phyloP scores from a whole-genome alignment of 2,113 vertebrate genomes.

The Mustelus asterias region DNA sequence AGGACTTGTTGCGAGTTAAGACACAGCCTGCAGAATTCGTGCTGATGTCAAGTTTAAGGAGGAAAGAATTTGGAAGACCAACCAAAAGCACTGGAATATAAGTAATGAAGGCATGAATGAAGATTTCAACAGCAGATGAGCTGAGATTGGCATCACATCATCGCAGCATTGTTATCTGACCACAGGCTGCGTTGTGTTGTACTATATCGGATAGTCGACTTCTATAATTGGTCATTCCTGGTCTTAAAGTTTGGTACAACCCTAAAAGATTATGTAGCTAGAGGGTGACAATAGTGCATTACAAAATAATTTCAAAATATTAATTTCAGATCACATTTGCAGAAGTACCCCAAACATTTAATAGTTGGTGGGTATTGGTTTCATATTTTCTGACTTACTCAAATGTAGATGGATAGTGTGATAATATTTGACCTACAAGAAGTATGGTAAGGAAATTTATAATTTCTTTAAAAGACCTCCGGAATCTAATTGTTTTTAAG shows the following conservation, averaged over 20 bases:
- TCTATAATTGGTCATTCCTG: neutral
- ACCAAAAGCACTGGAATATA: too few relatives aligned
- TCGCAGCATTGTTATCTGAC: neutral
- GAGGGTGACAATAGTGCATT: neutral
- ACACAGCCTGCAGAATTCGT: too few relatives aligned
- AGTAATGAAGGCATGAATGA: too few relatives aligned
- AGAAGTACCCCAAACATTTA: neutral
- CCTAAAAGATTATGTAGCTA: neutral
- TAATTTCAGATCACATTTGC: neutral
- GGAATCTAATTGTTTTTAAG: too few relatives aligned
- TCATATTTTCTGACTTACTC: neutral
- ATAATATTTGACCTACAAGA: too few relatives aligned
- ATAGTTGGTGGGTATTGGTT: neutral
- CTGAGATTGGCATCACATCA: neutral
- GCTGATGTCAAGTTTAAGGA: too few relatives aligned
- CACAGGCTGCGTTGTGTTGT: neutral
- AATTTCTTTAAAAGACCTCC: too few relatives aligned
- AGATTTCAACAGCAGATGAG: too few relatives aligned
- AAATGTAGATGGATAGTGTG: neutral
- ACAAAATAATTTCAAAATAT: neutral
- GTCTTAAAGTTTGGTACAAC: neutral
- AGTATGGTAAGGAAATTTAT: too few relatives aligned
- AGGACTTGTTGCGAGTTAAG: too few relatives aligned
- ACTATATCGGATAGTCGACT: neutral
- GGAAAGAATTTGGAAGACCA: too few relatives aligned